Percentiles rank a stretch among this genome's conserved stretches.
Evolutionary conservation across 2,888 invertebrate genomes (phyloP).

Genomic region (Scelioninae gen. 2): DNA sequence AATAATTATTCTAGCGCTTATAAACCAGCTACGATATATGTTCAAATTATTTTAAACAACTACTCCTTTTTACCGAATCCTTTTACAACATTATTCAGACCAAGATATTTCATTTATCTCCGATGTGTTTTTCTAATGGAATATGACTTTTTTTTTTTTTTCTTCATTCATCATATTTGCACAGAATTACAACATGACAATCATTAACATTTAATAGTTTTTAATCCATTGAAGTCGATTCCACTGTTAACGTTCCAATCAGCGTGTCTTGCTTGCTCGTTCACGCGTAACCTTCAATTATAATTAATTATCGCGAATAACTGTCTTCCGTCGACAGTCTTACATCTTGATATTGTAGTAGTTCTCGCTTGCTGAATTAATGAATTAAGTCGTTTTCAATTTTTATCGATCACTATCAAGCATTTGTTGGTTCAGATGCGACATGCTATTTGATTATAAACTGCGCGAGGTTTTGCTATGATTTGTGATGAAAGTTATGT

Average conservation of each 20-base stretch:
- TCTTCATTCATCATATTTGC: no score
- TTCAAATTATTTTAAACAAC: no score
- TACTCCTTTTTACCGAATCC: no score
- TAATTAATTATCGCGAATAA: constrained; percentile 45
- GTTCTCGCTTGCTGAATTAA: constrained; percentile 34
- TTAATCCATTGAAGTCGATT: no score
- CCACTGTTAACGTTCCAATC: constrained; percentile 6
- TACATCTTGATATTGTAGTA: constrained; percentile 42
- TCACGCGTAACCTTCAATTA: constrained; percentile 19
- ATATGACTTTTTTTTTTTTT: no score
- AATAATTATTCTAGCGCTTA: no score
- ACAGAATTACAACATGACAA: no score
- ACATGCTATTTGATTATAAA: constrained; percentile 21
- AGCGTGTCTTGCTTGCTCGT: not conserved
- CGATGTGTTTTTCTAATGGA: no score
- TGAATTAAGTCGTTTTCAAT: constrained; percentile 45
- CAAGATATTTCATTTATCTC: no score
- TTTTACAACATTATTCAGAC: no score
- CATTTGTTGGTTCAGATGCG: constrained; percentile 30
- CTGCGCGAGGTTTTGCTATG: constrained; percentile 29
- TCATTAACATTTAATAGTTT: no score
- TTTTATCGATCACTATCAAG: constrained; percentile 38
- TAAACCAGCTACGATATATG: no score
- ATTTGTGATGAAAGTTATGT: constrained; percentile 44
- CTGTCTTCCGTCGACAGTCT: constrained; percentile 37